Evolutionary conservation across 1,140 invertebrate species (phyloP).

Genomic region (Drosophila parvula): DNA sequence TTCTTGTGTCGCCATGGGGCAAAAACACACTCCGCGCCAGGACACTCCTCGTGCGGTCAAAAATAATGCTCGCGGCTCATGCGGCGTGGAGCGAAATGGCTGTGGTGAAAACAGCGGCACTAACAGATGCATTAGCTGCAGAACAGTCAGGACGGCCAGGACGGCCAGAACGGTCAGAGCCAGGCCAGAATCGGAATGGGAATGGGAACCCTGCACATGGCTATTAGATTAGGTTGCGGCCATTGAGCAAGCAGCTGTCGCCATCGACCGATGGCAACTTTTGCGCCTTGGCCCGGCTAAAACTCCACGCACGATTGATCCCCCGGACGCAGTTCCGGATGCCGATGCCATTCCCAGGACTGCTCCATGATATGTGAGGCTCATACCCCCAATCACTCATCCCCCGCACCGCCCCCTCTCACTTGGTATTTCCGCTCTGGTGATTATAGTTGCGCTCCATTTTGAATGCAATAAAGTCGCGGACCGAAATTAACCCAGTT

Average conservation of each 20-base stretch:
- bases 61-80: slow-evolving; percentile 52
- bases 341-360: slow-evolving; percentile 44
- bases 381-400: neutral
- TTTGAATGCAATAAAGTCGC: slow-evolving; percentile 65
- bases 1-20: slow-evolving; percentile 42
- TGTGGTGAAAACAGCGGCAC: slow-evolving; percentile 51
- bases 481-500: slow-evolving; percentile 63
- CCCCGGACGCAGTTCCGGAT: slow-evolving; percentile 10
- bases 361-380: slow-evolving; percentile 49
- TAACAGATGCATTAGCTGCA: slow-evolving; percentile 68
- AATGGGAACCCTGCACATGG: slow-evolving; percentile 32
- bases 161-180: neutral
- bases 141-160: slow-evolving; percentile 3
- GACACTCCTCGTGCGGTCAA: slow-evolving; percentile 46
- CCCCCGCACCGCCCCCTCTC: neutral
- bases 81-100: slow-evolving; percentile 44
- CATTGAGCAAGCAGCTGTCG: slow-evolving; percentile 61
- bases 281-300: slow-evolving; percentile 31
- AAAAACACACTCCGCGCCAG: slow-evolving; percentile 23
- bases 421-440: slow-evolving; percentile 34
- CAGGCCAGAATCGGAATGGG: slow-evolving; percentile 2
- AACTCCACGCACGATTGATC: slow-evolving; percentile 51
- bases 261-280: slow-evolving; percentile 34
- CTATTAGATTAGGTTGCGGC: slow-evolving; percentile 66
- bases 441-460: slow-evolving; percentile 47